Conservation (phyloP, 2,888 invertebrate species). For the Aelia acuminata region DNA sequence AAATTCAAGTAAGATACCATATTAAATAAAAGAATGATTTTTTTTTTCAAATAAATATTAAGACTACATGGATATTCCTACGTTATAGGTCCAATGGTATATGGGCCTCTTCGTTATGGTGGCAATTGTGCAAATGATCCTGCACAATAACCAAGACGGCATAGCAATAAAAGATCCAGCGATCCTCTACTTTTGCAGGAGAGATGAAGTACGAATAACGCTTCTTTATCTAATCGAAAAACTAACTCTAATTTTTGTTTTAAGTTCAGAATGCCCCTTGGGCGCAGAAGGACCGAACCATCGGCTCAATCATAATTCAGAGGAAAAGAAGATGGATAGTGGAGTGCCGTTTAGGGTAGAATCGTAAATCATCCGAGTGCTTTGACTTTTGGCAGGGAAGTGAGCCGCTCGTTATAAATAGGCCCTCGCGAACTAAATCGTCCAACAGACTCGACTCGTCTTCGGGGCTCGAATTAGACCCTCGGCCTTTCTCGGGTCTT, state of each 20-base stretch:
- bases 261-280: background rate
- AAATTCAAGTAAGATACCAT: too few species aligned
- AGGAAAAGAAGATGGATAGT: background rate
- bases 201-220: background rate
- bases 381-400: constrained; percentile 42
- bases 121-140: too few species aligned
- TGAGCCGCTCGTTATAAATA: constrained; percentile 27
- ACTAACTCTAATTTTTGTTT: background rate
- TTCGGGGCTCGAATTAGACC: constrained; percentile 7
- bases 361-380: constrained; percentile 32
- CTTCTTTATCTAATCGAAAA: background rate
- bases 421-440: constrained; percentile 33
- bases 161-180: too few species aligned
- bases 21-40: too few species aligned
- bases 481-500: background rate
- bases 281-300: background rate
- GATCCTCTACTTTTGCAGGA: too few species aligned
- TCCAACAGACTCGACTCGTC: constrained; percentile 34
- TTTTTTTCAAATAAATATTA: too few species aligned
- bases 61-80: too few species aligned
- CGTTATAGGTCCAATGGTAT: too few species aligned
- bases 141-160: too few species aligned
- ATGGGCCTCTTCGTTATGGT: too few species aligned
- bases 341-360: constrained; percentile 29
- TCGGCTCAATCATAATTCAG: background rate